Evolutionary conservation across 2,888 invertebrate species (phyloP).

Genomic region (Sesia bembeciformis): DNA sequence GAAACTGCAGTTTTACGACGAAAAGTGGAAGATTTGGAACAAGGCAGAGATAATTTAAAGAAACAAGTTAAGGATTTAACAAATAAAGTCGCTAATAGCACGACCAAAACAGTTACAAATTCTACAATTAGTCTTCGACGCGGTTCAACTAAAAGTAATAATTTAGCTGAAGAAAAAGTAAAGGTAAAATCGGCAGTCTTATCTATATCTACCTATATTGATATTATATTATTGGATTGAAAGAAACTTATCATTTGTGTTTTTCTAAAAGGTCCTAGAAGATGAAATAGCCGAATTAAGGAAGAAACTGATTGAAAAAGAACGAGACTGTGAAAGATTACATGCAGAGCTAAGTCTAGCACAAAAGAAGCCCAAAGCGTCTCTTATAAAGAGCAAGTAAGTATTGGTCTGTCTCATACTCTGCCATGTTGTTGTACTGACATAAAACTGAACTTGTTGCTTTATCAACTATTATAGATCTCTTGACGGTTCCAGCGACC

Average conservation of each 20-base stretch:
- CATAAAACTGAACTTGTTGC: not conserved
- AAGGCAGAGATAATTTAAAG: conserved; percentile 82
- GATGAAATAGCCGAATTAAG: conserved; percentile 83
- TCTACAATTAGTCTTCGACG: conserved; percentile 39
- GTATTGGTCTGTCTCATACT: conserved; percentile 17
- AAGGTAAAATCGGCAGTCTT: conserved; percentile 49
- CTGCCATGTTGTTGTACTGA: too few relatives aligned
- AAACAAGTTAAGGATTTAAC: conserved; percentile 85
- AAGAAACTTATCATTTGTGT: too few relatives aligned
- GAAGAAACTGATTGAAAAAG: conserved; percentile 87
- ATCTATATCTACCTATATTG: too few relatives aligned
- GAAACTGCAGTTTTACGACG: conserved; percentile 88
- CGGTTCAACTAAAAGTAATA: conserved; percentile 50
- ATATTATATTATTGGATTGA: not conserved
- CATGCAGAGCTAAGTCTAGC: conserved; percentile 80
- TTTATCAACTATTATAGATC: conserved; percentile 56
- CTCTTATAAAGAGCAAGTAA: conserved; percentile 78
- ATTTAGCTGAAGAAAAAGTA: conserved; percentile 79
- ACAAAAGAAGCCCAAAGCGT: conserved; percentile 77
- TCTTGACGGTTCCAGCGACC: conserved; percentile 70
- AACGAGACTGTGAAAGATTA: conserved; percentile 84
- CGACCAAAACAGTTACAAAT: conserved; percentile 43
- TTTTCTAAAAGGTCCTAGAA: conserved; percentile 70
- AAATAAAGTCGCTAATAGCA: conserved; percentile 76
- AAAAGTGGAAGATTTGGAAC: conserved; percentile 89